Percentiles rank a stretch among this genome's conserved stretches.
These are phyloP conservation scores for Scrobipalpa atriplicella DNA, from an alignment of 2,888 invertebrate species.

Conservation along the genomic window DNA sequence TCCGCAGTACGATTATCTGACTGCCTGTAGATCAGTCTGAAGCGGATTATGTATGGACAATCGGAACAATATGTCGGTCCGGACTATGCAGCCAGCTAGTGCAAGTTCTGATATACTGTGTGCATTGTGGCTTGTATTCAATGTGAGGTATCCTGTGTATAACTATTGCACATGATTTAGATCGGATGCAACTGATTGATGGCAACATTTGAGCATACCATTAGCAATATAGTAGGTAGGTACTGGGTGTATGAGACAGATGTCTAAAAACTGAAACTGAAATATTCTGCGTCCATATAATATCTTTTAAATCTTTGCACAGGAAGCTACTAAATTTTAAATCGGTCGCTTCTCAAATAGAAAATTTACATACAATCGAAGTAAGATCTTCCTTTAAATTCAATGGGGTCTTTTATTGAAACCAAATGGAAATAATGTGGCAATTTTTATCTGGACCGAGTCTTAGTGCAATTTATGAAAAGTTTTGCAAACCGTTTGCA, in stretches of 20 bases:
- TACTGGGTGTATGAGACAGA: too few species aligned
- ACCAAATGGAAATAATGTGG: too few species aligned
- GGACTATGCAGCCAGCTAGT: background rate
- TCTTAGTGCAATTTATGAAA: too few species aligned
- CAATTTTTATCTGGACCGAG: too few species aligned
- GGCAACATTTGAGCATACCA: background rate
- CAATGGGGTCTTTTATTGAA: too few species aligned
- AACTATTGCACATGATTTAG: background rate
- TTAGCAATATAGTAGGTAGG: too few species aligned
- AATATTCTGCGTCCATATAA: too few species aligned
- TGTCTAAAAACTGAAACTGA: too few species aligned
- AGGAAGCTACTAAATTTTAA: too few species aligned
- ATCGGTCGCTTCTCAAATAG: too few species aligned
- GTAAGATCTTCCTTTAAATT: conserved; percentile 37
- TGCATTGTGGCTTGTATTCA: conserved; percentile 3
- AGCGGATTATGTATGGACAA: conserved; percentile 4
- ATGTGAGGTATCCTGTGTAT: background rate
- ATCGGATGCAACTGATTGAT: background rate
- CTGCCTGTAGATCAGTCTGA: conserved; percentile 3
- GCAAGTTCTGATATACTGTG: conserved; percentile 2
- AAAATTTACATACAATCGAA: conserved; percentile 33
- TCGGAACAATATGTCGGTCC: background rate
- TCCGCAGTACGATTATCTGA: background rate
- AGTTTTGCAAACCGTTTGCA: too few species aligned
- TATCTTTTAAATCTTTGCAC: too few species aligned